phyloP scores from a whole-genome alignment of 92 coral and sea anemone species.

The Metridium senile region DNA sequence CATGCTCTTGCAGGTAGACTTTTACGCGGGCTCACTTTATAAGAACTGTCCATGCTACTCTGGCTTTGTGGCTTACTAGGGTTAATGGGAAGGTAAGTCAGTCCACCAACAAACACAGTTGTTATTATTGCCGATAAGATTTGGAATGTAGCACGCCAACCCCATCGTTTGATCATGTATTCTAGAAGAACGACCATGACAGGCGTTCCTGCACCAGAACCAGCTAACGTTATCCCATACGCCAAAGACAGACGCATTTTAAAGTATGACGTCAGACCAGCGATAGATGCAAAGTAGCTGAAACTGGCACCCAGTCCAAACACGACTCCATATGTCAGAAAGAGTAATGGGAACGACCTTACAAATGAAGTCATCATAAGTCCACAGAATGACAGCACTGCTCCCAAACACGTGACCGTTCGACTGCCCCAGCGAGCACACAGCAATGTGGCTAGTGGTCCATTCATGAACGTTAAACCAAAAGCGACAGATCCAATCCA shows the following conservation, averaged over 20 bases:
- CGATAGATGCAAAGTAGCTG: conserved; percentile 68
- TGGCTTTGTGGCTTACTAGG: background rate
- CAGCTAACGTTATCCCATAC: conserved; percentile 56
- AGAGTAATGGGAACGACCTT: conserved; percentile 53
- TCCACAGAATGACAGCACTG: conserved; percentile 56
- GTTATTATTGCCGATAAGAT: conserved; percentile 19
- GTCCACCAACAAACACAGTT: conserved; percentile 38
- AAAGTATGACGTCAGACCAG: conserved; percentile 53
- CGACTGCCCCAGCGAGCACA: conserved; percentile 71
- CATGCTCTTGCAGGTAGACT: conserved; percentile 7
- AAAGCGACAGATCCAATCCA: conserved; percentile 82
- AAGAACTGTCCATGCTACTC: background rate
- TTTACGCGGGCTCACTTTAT: background rate
- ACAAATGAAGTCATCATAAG: conserved; percentile 75
- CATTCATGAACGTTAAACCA: conserved; percentile 69
- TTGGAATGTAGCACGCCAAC: conserved; percentile 51
- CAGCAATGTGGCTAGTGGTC: conserved; percentile 69
- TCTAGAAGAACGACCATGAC: conserved; percentile 41
- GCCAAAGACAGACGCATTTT: conserved; percentile 58
- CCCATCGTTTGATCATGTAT: conserved; percentile 35
- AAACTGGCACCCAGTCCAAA: conserved; percentile 77
- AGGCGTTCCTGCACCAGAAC: conserved; percentile 57
- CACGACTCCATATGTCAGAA: conserved; percentile 67
- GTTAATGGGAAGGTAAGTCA: conserved; percentile 45
- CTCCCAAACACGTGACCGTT: conserved; percentile 68